Evolutionary conservation across 35 echinoderm and acorn worm species (phyloP), one percentile per base, ranked within the genome.

Genomic region (Ophiothrix spiculata): DNA sequence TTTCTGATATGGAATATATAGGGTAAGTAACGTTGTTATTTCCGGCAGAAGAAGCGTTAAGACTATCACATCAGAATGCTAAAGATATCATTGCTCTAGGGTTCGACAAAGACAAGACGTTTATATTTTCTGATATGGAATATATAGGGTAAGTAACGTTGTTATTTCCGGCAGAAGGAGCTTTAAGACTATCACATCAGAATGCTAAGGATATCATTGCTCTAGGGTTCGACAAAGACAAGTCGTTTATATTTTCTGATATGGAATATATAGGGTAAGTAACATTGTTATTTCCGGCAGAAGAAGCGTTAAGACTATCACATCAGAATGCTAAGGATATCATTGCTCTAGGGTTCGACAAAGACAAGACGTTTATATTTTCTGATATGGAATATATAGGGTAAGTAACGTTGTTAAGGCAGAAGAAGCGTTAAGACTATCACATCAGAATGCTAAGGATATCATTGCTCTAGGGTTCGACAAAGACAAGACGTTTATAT

Each of bases 111-210:
- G 90, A 38, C n/a, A 98, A 98, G 76, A 98, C 95, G 1, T 98
- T 98, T 79, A 93, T 98, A 56, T 98, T 98, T 86, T 98, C 95
- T 42, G 91, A 98, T 63, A 98, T 98, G 84, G 84, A 98, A 13
- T 98, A 94, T 40, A 94, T 98, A 37, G 95, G 91, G 95, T 98
- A n/a, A n/a, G n/a, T n/a, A n/a, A n/a, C n/a, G n/a, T n/a, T n/a
- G n/a, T n/a, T n/a, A n/a, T n/a, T n/a, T n/a, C n/a, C n/a, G 45
- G 91, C 86, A 0, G 95, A 98, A 82, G 88, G 94, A 36, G 95
- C 91, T 0, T 37, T 91, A 15, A 80, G 83, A 37, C 76, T 98
- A 40, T 40, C 91, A 11, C 82, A 89, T 63, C 88, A 98, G 56
- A 98, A 98, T 91, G 91, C 89, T 11, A 98, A 98, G 73, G 95